Evolutionary conservation across 2,797 vertebrate genomes (phyloP).

Genomic region (Sebastes nivosus): DNA sequence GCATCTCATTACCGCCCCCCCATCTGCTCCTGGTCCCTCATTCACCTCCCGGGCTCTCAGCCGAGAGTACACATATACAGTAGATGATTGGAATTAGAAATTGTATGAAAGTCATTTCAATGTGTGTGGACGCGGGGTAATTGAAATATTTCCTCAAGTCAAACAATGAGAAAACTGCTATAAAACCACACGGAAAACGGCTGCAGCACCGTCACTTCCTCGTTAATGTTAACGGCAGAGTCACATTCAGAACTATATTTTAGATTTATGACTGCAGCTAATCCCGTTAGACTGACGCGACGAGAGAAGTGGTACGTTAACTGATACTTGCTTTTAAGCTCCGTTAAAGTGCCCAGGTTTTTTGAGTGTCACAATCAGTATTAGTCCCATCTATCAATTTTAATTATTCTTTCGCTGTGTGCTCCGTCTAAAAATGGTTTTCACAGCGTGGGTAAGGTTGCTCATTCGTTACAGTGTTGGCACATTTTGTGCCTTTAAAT

Average conservation of each 20-base stretch:
- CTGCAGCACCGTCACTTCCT: slow-evolving; percentile 30
- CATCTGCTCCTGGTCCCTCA: slow-evolving; percentile 71
- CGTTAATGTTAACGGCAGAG: slow-evolving; percentile 57
- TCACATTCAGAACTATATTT: slow-evolving; percentile 55
- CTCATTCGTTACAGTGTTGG: slow-evolving; percentile 49
- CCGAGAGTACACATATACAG: slow-evolving; percentile 38
- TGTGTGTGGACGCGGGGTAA: slow-evolving; percentile 15
- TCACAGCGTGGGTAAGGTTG: slow-evolving; percentile 34
- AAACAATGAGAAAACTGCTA: slow-evolving; percentile 13
- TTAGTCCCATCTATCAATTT: slow-evolving; percentile 71
- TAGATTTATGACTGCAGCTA: slow-evolving; percentile 70
- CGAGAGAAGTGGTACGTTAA: slow-evolving; percentile 56
- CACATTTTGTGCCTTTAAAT: slow-evolving; percentile 57
- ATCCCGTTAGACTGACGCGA: slow-evolving; percentile 63
- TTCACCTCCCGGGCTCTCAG: slow-evolving; percentile 52
- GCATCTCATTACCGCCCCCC: slow-evolving; percentile 73
- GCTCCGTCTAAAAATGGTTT: slow-evolving; percentile 49
- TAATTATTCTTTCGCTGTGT: slow-evolving; percentile 65
- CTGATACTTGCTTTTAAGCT: slow-evolving; percentile 57
- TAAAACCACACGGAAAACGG: slow-evolving; percentile 29
- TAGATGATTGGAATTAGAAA: slow-evolving; percentile 62
- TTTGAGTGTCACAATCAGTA: slow-evolving; percentile 62
- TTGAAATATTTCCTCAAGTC: slow-evolving; percentile 52
- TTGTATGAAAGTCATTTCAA: slow-evolving; percentile 38
- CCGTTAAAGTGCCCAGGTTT: slow-evolving; percentile 44